These are phyloP conservation scores for Conistra vaccinii DNA, from an alignment of 2,888 invertebrate genomes.

Conservation along the genomic window DNA sequence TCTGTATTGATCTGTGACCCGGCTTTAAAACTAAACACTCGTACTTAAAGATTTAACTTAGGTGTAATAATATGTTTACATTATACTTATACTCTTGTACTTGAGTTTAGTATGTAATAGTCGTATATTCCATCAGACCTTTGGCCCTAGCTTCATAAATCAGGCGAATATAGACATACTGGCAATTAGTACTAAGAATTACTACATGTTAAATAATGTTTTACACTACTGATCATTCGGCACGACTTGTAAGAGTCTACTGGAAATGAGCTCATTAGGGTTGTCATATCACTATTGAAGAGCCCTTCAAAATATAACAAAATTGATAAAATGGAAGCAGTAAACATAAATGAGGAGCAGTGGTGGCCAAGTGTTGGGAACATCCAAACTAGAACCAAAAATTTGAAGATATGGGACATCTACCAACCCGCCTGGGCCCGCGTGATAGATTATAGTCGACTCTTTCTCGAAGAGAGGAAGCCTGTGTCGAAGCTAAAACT, in stretches of 20 bases:
- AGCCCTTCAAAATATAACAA: background rate
- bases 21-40: constrained; percentile 27
- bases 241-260: constrained; percentile 4
- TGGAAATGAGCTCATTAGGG: constrained; percentile 21
- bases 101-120: constrained; percentile 31
- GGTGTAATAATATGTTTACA: constrained; percentile 14
- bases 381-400: no score
- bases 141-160: constrained; percentile 57
- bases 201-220: constrained; percentile 47
- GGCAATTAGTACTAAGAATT: constrained; percentile 59
- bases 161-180: constrained; percentile 54
- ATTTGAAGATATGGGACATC: no score
- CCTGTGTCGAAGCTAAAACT: no score
- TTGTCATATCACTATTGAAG: background rate
- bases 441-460: no score
- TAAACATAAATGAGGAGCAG: no score
- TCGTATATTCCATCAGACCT: constrained; percentile 59
- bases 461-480: no score
- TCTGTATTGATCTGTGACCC: no score
- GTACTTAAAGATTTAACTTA: constrained; percentile 18
- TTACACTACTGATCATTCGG: constrained; percentile 34
- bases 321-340: no score
- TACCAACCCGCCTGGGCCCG: no score
- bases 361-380: no score
- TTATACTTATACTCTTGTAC: background rate